Evolutionary conservation across 2,888 invertebrate species (phyloP).

Genomic region (Biston betularia): DNA sequence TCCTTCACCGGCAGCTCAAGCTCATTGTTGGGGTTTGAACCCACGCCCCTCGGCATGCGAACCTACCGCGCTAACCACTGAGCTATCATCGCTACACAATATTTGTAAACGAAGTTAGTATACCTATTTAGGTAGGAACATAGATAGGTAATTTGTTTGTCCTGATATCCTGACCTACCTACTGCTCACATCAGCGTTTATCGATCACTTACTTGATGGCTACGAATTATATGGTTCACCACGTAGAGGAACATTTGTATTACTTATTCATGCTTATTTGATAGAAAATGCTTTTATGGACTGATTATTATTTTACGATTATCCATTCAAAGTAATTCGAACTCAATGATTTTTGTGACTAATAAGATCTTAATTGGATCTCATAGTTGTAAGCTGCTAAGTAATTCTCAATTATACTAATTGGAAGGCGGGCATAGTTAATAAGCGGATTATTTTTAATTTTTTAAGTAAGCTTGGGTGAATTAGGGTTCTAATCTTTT

Average conservation of each 20-base stretch:
- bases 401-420: conserved; percentile 15
- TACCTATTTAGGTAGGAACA: background rate
- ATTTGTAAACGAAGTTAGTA: conserved; percentile 7
- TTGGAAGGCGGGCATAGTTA: conserved; percentile 9
- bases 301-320: conserved; percentile 21
- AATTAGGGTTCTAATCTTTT: no score
- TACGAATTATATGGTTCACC: conserved; percentile 27
- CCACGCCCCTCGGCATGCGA: no score
- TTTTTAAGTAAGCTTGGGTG: conserved; percentile 13
- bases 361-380: conserved; percentile 14
- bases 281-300: conserved; percentile 15
- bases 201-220: conserved; percentile 29
- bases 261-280: conserved; percentile 10
- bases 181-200: conserved; percentile 22
- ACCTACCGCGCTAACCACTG: no score
- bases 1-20: no score
- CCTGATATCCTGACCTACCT: conserved; percentile 16
- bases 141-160: conserved; percentile 15
- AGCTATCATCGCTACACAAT: no score
- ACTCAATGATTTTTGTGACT: conserved; percentile 5
- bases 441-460: conserved; percentile 7
- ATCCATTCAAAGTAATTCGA: conserved; percentile 7
- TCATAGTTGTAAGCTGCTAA: conserved; percentile 12
- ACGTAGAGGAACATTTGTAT: conserved; percentile 5
- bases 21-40: no score